phyloP scores from a whole-genome alignment of 2,797 vertebrate genomes.

The Cottoperca gobio region DNA sequence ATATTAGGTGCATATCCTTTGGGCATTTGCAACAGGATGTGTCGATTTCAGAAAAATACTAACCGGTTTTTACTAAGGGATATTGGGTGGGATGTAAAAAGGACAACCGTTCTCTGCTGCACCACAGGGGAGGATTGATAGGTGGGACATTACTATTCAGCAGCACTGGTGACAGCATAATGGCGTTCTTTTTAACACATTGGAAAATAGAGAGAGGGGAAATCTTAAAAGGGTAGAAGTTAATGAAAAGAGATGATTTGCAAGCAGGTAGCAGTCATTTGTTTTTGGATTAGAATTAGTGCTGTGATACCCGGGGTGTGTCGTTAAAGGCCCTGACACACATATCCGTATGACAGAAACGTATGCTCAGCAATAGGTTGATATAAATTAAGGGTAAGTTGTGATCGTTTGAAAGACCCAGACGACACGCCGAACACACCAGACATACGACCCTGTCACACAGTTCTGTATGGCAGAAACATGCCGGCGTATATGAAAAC shows the following conservation, averaged over 20 bases:
- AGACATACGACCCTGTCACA: too few relatives aligned
- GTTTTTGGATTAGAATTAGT: background rate
- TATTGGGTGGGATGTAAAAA: conserved; percentile 25
- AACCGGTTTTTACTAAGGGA: conserved; percentile 14
- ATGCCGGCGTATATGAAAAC: too few relatives aligned
- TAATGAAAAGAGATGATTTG: conserved; percentile 19
- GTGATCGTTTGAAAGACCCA: too few relatives aligned
- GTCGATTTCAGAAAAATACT: conserved; percentile 8
- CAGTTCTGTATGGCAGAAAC: too few relatives aligned
- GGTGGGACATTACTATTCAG: conserved; percentile 32
- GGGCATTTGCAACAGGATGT: background rate
- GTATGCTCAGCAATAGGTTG: too few relatives aligned
- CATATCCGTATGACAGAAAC: too few relatives aligned
- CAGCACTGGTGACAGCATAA: conserved; percentile 31
- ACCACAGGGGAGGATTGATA: conserved; percentile 19
- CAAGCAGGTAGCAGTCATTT: conserved; percentile 1
- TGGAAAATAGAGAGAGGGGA: background rate
- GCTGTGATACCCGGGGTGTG: background rate
- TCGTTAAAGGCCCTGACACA: too few relatives aligned
- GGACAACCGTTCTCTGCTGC: conserved; percentile 28
- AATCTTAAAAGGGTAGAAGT: background rate
- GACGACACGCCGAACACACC: too few relatives aligned
- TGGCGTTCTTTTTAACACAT: conserved; percentile 23
- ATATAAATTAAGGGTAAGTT: too few relatives aligned
- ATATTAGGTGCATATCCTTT: background rate